Conservation (phyloP, 2,113 vertebrate species). For the Epinephelus moara region DNA sequence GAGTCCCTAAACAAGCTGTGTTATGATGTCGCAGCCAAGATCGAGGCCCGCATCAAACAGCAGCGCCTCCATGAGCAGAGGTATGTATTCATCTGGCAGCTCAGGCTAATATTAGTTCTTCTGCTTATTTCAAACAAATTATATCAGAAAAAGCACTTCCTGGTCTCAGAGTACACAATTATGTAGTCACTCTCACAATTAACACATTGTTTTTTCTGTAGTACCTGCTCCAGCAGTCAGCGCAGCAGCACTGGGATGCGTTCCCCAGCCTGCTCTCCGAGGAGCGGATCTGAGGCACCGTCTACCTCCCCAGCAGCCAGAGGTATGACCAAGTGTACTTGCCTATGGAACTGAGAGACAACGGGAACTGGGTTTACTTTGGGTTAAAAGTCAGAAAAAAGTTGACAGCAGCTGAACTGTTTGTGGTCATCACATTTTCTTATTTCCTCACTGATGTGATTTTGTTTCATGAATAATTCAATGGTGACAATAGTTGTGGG, state of each 20-base stretch:
- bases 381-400: neutral
- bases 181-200: neutral
- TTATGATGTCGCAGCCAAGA: conserved; percentile 81
- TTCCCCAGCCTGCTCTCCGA: conserved; percentile 77
- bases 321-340: conserved; percentile 56
- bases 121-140: neutral
- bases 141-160: neutral
- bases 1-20: conserved; percentile 84
- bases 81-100: conserved; percentile 23
- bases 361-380: neutral
- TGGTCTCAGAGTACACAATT: neutral
- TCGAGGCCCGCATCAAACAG: conserved; percentile 75
- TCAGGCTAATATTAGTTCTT: neutral
- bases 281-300: conserved; percentile 68
- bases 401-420: neutral
- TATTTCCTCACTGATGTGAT: neutral
- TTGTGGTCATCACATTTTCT: neutral
- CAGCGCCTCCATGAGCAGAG: conserved; percentile 67
- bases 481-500: neutral
- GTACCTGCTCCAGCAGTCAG: conserved; percentile 71
- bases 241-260: conserved; percentile 56
- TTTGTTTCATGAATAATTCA: neutral
- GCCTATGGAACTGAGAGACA: neutral
- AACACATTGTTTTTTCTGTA: conserved; percentile 17
- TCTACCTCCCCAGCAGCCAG: conserved; percentile 59